Evolutionary conservation across 2,113 vertebrate genomes (phyloP).

Genomic region (Pseudopipra pipra): DNA sequence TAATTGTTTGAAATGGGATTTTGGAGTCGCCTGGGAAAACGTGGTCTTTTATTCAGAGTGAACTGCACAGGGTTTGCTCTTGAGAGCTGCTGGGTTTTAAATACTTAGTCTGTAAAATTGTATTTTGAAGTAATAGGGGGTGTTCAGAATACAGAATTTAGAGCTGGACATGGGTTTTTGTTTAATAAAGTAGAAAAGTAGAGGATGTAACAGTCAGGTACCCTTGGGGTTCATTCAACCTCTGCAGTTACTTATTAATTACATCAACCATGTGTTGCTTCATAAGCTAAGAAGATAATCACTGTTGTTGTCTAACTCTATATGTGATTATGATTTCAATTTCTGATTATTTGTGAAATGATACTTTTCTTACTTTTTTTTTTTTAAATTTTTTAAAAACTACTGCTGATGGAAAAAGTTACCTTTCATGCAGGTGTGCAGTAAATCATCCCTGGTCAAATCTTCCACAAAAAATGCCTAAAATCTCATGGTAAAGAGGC

Average conservation of each 20-base stretch:
- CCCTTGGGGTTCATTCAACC: background rate
- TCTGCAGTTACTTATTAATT: background rate
- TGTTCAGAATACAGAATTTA: background rate
- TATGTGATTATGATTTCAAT: background rate
- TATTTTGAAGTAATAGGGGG: background rate
- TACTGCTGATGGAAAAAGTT: background rate
- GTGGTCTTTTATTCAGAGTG: background rate
- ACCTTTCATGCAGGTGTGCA: background rate
- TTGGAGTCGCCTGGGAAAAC: background rate
- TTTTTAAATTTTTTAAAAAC: background rate
- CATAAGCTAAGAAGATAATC: background rate
- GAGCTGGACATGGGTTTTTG: background rate
- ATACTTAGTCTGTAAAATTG: background rate
- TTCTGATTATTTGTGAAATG: background rate
- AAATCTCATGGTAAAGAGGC: background rate
- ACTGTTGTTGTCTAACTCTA: background rate
- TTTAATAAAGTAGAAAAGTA: background rate
- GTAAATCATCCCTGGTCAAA: background rate
- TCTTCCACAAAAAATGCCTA: background rate
- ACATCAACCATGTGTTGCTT: background rate
- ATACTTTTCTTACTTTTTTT: background rate
- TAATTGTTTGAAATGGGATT: background rate
- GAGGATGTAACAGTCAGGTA: background rate
- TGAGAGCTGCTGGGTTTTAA: background rate
- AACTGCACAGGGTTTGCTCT: background rate